Evolutionary conservation across 1,140 invertebrate species (phyloP).

Genomic region (Sesamia nonagrioides): DNA sequence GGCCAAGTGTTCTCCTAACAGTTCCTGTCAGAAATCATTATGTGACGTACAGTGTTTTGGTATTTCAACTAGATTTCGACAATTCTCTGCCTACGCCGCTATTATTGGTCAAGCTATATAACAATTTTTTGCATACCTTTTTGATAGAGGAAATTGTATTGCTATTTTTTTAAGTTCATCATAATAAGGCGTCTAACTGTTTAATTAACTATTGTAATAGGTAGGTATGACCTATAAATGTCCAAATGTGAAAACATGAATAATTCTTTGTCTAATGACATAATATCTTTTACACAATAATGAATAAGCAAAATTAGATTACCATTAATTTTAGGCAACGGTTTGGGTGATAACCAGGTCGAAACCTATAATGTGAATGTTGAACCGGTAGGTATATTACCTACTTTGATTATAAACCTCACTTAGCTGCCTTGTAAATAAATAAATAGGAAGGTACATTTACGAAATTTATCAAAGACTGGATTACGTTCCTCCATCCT

Average conservation of each 20-base stretch:
- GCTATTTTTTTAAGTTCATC: constrained; percentile 1
- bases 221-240: not conserved
- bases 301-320: not conserved
- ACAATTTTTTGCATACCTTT: constrained; percentile 6
- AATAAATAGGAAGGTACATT: too few relatives aligned
- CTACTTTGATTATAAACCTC: too few relatives aligned
- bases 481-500: too few relatives aligned
- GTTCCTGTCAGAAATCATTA: constrained; percentile 49
- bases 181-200: not conserved
- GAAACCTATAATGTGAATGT: too few relatives aligned
- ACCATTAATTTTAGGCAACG: not conserved
- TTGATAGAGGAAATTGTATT: constrained; percentile 15
- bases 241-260: not conserved
- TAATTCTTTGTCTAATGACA: not conserved
- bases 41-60: constrained; percentile 6
- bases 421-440: too few relatives aligned
- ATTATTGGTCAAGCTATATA: not conserved
- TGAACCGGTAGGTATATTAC: too few relatives aligned
- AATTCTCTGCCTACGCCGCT: not conserved
- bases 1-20: constrained; percentile 56
- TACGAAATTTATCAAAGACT: too few relatives aligned
- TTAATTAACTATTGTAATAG: not conserved
- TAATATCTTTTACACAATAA: not conserved
- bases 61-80: constrained; percentile 16
- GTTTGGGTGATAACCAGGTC: too few relatives aligned